phyloP scores from a whole-genome alignment of 2,113 vertebrate genomes.

The Protobothrops mucrosquamatus region DNA sequence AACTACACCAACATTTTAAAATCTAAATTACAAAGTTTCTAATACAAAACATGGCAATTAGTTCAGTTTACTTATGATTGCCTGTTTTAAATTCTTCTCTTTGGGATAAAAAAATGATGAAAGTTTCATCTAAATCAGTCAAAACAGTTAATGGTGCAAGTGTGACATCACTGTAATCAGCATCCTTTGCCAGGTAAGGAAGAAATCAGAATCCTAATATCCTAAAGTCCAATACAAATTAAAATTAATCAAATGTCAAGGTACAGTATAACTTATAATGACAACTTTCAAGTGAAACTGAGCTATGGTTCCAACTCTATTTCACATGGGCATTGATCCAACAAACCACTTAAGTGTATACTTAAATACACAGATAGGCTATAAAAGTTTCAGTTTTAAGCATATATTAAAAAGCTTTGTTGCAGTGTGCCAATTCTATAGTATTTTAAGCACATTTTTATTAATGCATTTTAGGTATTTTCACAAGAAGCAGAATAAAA shows the following conservation, averaged over 20 bases:
- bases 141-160: not conserved
- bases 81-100: not conserved
- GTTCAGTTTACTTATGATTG: not conserved
- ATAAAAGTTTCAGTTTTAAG: not conserved
- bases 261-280: not conserved
- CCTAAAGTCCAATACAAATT: not conserved
- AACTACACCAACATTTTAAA: not conserved
- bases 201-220: not conserved
- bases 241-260: not conserved
- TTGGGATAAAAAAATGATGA: too few species aligned
- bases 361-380: not conserved
- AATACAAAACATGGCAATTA: not conserved
- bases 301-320: not conserved
- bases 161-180: not conserved
- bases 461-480: not conserved
- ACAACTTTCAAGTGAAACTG: not conserved
- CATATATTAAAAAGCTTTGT: not conserved
- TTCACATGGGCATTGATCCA: conserved; percentile 8
- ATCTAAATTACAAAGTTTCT: not conserved
- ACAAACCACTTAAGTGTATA: conserved; percentile 1
- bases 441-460: not conserved
- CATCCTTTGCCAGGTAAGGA: not conserved
- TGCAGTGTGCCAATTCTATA: not conserved
- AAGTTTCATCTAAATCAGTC: not conserved
- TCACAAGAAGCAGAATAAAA: not conserved